A percentile compares a stretch with the other conserved stretches of the same genome.
Evolutionary conservation across 2,888 invertebrate species (phyloP).

Genomic region (Lochmaea capreae): DNA sequence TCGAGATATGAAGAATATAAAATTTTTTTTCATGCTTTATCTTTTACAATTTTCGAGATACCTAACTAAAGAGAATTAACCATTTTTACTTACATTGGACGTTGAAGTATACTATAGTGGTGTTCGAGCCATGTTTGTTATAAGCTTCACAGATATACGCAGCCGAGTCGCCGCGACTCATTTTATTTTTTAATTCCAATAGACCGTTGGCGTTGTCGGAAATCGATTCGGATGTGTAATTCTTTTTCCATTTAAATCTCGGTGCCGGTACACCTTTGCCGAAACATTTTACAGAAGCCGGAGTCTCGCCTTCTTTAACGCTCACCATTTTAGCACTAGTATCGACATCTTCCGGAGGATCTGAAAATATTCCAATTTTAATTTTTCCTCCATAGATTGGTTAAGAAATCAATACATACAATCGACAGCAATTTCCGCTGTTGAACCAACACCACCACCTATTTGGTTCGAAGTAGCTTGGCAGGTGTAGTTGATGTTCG

Average conservation of each 20-base stretch:
- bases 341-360: conserved; percentile 87
- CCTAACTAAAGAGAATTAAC: no score
- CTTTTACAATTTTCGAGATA: no score
- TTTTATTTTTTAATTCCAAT: no score
- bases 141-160: conserved; percentile 82
- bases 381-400: neutral
- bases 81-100: conserved; percentile 78
- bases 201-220: conserved; percentile 65
- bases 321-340: conserved; percentile 71
- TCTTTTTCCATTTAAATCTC: conserved; percentile 78
- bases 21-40: no score
- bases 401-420: conserved; percentile 73
- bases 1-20: no score
- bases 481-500: conserved; percentile 88
- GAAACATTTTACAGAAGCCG: conserved; percentile 70
- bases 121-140: conserved; percentile 83
- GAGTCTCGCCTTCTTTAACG: conserved; percentile 70
- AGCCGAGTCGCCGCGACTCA: conserved; percentile 79
- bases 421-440: conserved; percentile 88
- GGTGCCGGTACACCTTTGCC: conserved; percentile 79
- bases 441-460: conserved; percentile 84
- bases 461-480: conserved; percentile 76
- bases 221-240: conserved; percentile 68
- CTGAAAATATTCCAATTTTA: conserved; percentile 63
- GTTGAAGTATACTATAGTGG: conserved; percentile 77